A percentile compares a stretch with the other conserved stretches of the same genome.
Evolutionary conservation across 2,888 invertebrate species (phyloP).

Genomic region (Oscheius onirici): DNA sequence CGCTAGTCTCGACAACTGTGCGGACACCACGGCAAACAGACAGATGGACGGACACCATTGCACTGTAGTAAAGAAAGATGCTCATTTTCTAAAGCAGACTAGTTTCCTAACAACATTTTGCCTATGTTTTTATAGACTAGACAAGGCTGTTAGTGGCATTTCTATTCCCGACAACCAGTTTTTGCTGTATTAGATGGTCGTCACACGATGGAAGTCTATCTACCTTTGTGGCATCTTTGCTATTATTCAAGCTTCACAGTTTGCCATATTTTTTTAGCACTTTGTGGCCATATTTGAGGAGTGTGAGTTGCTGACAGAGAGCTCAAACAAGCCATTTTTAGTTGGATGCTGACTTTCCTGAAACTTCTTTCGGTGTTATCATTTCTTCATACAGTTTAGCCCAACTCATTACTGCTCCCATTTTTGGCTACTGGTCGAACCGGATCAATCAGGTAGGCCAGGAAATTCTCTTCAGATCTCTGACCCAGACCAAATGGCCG

Average conservation of each 20-base stretch:
- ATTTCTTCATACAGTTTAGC: conserved; percentile 43
- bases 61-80: too few species aligned
- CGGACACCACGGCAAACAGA: too few species aligned
- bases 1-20: too few species aligned
- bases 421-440: conserved; percentile 44
- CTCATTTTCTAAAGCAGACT: too few species aligned
- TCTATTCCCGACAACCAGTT: too few species aligned
- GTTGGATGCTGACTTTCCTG: conserved; percentile 40
- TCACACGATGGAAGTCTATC: conserved; percentile 40
- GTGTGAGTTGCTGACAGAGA: background rate
- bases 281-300: conserved; percentile 41
- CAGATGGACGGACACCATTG: too few species aligned
- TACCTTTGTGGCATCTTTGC: conserved; percentile 42
- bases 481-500: conserved; percentile 31
- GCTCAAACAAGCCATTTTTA: conserved; percentile 3
- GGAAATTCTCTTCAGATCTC: background rate
- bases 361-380: conserved; percentile 41
- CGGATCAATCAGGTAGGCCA: conserved; percentile 35
- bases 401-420: conserved; percentile 36
- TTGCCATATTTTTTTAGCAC: conserved; percentile 45
- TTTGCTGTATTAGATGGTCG: background rate
- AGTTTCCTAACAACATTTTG: too few species aligned
- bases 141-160: too few species aligned
- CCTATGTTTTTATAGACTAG: too few species aligned
- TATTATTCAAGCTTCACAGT: conserved; percentile 45